These are phyloP conservation scores for Sebastes vulpes DNA, from an alignment of 2,797 vertebrate genomes.

Conservation along the genomic window DNA sequence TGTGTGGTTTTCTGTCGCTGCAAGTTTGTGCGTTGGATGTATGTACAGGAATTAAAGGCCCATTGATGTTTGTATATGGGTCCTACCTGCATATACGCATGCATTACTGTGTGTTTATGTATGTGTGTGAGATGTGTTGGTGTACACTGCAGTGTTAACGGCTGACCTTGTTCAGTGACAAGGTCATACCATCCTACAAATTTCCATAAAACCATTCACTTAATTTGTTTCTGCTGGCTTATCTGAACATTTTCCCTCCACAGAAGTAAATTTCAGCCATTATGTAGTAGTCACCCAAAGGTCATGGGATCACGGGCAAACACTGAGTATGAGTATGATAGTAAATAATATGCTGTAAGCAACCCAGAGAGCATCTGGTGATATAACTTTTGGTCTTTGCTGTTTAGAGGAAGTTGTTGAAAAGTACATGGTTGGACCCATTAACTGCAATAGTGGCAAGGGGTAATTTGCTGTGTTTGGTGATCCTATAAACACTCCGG, in stretches of 20 bases:
- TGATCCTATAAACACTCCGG: too few species aligned
- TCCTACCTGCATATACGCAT: not conserved
- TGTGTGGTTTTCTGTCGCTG: not conserved
- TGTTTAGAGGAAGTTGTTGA: not conserved
- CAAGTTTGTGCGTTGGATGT: not conserved
- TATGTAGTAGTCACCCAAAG: not conserved
- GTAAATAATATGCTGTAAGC: not conserved
- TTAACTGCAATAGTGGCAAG: too few species aligned
- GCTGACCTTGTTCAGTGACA: constrained; percentile 16
- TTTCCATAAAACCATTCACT: constrained; percentile 22
- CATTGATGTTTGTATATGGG: not conserved
- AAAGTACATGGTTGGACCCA: too few species aligned
- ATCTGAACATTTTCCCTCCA: constrained; percentile 1
- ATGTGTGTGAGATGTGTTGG: not conserved
- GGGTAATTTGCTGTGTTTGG: too few species aligned
- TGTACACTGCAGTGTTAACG: not conserved
- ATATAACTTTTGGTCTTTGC: not conserved
- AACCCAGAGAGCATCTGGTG: not conserved
- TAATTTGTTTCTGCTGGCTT: constrained; percentile 16
- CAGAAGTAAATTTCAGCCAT: not conserved
- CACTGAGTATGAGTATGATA: not conserved
- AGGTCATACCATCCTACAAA: constrained; percentile 6
- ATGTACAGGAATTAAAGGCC: not conserved
- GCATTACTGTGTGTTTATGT: not conserved
- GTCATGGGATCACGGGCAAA: not conserved